Conservation (phyloP, 2,113 vertebrate species). For the Vulpes lagopus region DNA sequence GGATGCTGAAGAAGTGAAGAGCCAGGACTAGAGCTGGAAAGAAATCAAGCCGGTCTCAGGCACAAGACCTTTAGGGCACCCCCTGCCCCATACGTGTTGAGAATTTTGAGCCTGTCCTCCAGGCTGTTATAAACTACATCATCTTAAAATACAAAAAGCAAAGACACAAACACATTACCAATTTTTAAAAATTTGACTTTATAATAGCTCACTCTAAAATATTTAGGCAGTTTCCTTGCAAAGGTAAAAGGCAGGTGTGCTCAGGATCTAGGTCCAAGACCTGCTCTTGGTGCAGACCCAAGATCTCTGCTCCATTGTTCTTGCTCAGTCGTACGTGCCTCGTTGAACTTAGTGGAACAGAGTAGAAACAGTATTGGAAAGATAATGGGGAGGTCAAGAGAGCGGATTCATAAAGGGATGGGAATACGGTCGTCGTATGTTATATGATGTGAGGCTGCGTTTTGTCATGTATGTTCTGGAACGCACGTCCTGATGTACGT, state of each 20-base stretch:
- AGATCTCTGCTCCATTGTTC: neutral
- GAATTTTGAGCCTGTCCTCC: neutral
- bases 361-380: neutral
- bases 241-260: neutral
- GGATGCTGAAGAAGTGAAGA: neutral
- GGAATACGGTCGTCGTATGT: neutral
- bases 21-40: accelerated
- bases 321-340: accelerated
- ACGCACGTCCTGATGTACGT: too few species aligned
- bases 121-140: neutral
- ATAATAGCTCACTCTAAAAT: neutral
- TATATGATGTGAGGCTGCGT: too few species aligned
- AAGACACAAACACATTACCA: neutral
- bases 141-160: neutral
- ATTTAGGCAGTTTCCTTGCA: neutral
- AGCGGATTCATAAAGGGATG: neutral
- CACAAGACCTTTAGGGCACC: neutral
- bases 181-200: neutral
- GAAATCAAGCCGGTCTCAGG: neutral
- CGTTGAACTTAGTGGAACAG: too few species aligned
- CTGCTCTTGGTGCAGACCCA: accelerated
- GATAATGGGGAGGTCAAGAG: too few species aligned
- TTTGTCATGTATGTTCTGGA: too few species aligned
- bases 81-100: accelerated
- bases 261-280: neutral